Evolutionary conservation across 2,113 vertebrate species (phyloP), one percentile per base, ranked within the genome.

Genomic region (Amia ocellicauda): DNA sequence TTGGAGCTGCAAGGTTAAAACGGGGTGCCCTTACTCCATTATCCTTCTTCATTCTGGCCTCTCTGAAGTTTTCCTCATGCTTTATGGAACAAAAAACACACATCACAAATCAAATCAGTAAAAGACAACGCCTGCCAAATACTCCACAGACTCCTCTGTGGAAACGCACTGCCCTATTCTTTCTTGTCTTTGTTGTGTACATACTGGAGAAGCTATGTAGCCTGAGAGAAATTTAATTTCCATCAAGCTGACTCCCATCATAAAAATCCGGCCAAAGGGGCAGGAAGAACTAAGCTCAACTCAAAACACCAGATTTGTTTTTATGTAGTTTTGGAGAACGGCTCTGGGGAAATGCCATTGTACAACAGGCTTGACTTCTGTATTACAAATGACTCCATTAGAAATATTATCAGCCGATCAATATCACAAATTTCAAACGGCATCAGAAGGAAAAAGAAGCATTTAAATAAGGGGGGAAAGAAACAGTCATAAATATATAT

Each of bases 271-370:
- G 31, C 31, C 14, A 10, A 41, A 22, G 56, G 56, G 53, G 26
- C 53, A 31, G 14, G 53, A 24, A 56, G 53, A 29, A 56, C 27
- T 56, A 26, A 16, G 26, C 53, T 56, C 53, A 31, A 56, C 53
- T 56, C 53, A 20, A n/a, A 56, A 28, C 53, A 28, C 53, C 29
- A 29, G 26, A 56, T 29, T 56, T 31, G 27, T 56, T 56, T 58
- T 19, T 41, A 2, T 41, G 36, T 19, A 36, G 14, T 19, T 58
- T 29, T 23, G 8, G 29, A 28, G 11, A 31, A 23, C 22, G 31
- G 17, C 20, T 20, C n/a, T 11, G 16, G 3, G 56, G 56, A 28
- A 58, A 58, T 22, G 31, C 56, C 56, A 40, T 40, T 58, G 11
- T 36, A 36, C 56, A 58, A 41, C n/a, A 16, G 22, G 56, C 19